phyloP scores from a whole-genome alignment of 2,888 invertebrate species.

The Pecten maximus region DNA sequence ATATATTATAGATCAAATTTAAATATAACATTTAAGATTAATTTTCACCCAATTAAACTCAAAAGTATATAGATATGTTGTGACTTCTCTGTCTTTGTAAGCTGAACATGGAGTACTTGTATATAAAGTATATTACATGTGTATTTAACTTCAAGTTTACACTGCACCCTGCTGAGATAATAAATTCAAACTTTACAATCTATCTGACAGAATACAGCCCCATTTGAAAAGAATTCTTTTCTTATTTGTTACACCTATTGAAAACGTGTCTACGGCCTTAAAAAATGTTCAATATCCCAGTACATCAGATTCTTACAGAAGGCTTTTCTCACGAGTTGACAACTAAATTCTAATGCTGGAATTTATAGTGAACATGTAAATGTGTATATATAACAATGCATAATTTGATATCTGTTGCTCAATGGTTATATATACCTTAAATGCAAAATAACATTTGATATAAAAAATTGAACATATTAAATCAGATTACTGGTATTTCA shows the following conservation, averaged over 20 bases:
- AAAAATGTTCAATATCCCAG: background rate
- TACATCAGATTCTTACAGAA: background rate
- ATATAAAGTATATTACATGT: background rate
- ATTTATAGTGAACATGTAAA: too few species aligned
- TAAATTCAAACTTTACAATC: constrained; percentile 21
- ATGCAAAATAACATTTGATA: background rate
- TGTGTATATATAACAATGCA: too few species aligned
- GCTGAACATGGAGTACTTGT: too few species aligned
- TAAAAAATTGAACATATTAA: background rate
- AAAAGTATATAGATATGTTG: too few species aligned
- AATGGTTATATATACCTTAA: background rate
- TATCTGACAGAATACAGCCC: background rate
- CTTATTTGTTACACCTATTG: background rate
- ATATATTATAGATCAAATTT: too few species aligned
- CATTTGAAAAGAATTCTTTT: background rate
- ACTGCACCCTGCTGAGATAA: constrained; percentile 29
- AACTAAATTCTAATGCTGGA: background rate
- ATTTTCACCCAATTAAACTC: too few species aligned
- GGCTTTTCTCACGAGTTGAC: background rate
- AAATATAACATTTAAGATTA: too few species aligned
- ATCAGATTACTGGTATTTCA: background rate
- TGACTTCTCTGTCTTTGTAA: too few species aligned
- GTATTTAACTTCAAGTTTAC: background rate
- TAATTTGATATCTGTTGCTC: too few species aligned
- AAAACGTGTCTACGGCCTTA: background rate